Evolutionary conservation across 2,113 vertebrate species (phyloP).

Genomic region (Vulpes lagopus): DNA sequence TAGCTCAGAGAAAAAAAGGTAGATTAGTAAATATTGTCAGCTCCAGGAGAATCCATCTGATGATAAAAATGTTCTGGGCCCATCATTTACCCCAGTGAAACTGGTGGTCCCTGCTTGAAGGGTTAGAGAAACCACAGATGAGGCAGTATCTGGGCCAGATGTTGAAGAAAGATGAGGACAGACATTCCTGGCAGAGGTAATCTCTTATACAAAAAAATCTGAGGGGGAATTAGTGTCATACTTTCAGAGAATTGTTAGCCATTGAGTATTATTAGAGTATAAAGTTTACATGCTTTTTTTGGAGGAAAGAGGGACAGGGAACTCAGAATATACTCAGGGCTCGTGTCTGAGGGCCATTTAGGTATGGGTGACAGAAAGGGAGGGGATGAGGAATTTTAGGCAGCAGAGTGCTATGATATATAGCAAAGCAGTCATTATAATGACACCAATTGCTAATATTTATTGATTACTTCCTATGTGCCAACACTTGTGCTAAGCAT

Average conservation of each 20-base stretch:
- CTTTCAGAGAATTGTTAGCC: conserved; percentile 22
- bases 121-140: not conserved
- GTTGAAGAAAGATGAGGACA: not conserved
- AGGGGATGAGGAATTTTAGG: not conserved
- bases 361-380: not conserved
- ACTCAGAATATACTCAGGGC: not conserved
- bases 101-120: not conserved
- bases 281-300: not conserved
- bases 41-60: not conserved
- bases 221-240: not conserved
- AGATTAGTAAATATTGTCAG: not conserved
- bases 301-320: not conserved
- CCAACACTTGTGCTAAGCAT: not conserved
- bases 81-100: not conserved
- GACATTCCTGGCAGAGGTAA: not conserved
- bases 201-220: not conserved
- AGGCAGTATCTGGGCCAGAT: not conserved
- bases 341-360: not conserved
- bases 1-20: not conserved
- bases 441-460: not conserved
- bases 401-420: not conserved
- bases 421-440: not conserved
- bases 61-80: not conserved
- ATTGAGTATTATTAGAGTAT: not conserved
- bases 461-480: not conserved